Evolutionary conservation across 2,797 vertebrate species (phyloP), one percentile per base, ranked within the genome.

Genomic region (Coendou prehensilis): DNA sequence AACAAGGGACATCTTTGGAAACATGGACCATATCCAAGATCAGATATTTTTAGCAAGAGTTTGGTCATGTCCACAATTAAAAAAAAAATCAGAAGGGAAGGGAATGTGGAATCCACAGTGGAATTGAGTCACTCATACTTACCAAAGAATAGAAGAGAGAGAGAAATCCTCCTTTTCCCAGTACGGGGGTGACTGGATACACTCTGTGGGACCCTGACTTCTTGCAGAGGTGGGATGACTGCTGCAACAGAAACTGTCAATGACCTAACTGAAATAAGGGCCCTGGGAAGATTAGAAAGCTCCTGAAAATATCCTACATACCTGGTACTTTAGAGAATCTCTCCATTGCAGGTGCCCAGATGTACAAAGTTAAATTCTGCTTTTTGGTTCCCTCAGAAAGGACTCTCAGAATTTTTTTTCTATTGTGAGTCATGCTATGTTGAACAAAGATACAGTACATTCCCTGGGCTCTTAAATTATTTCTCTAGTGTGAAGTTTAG

Each of bases 21-120:
- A 92, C 28, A 5, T 84, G 85, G 17, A 20, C 52, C 54, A 61
- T 33, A 52, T 23, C 37, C 61, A 20, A 81, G 9, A 3, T 87
- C 69, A 59, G 3, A 30, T 90, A 41, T 94, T 96, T 94, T 71
- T 41, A 73, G n/a, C n/a, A 69, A 41, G 22, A 89, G 30, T 41
- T 83, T 14, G 11, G 28, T 81, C 17, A 56, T 69, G 7, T 87
- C 50, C 50, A 93, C 20, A 69, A 2, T 86, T 64, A 4, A 41
- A 95, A 54, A 84, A 41, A 89, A 23, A 22, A 84, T 59, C 15
- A 47, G 4, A 2, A 0, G 15, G 0, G 23, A 86, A 63, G 10
- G 33, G 18, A 78, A 86, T 57, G 41, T 79, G 50, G 84, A 87
- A 30, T 6, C 17, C 41, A 45, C 28, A 87, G 10, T 89, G 45